A percentile compares a stretch with the other conserved stretches of the same genome.
Conservation (phyloP, 2,113 vertebrate genomes). For the Hyperopisus bebe region DNA sequence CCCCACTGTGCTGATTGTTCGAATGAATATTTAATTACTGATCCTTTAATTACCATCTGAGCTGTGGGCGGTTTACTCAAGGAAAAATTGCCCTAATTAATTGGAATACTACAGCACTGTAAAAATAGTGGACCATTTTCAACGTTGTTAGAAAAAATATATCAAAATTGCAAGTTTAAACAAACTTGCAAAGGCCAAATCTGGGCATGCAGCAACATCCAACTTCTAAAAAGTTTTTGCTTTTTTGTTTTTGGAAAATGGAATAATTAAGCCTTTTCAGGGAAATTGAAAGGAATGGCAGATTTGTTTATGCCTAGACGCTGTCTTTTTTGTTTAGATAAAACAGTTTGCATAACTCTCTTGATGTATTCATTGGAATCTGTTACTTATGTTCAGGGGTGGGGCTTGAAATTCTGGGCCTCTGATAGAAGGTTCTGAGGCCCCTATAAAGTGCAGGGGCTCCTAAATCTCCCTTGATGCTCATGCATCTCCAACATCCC, state of each 20-base stretch:
- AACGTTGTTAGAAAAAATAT: constrained; percentile 6
- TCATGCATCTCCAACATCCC: neutral
- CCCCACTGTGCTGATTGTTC: constrained; percentile 44
- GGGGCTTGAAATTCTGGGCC: neutral
- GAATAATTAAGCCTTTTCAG: constrained; percentile 2
- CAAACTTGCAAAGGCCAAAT: constrained; percentile 17
- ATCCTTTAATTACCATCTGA: constrained; percentile 52
- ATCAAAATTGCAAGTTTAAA: constrained; percentile 12
- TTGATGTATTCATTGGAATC: neutral
- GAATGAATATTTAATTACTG: constrained; percentile 63
- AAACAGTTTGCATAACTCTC: neutral
- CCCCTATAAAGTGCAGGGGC: neutral
- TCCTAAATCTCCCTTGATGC: neutral
- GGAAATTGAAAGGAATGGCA: neutral
- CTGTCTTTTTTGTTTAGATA: neutral
- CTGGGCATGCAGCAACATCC: constrained; percentile 10
- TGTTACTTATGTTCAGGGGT: neutral
- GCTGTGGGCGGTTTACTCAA: constrained; percentile 54
- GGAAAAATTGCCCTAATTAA: constrained; percentile 53
- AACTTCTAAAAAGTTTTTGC: neutral
- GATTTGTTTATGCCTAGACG: neutral
- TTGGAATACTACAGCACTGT: constrained; percentile 50
- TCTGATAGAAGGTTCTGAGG: neutral
- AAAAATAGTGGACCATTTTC: constrained; percentile 29
- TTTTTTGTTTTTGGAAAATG: constrained; percentile 10